Conservation (phyloP, 2,113 vertebrate genomes). For the Poecilia latipinna region DNA sequence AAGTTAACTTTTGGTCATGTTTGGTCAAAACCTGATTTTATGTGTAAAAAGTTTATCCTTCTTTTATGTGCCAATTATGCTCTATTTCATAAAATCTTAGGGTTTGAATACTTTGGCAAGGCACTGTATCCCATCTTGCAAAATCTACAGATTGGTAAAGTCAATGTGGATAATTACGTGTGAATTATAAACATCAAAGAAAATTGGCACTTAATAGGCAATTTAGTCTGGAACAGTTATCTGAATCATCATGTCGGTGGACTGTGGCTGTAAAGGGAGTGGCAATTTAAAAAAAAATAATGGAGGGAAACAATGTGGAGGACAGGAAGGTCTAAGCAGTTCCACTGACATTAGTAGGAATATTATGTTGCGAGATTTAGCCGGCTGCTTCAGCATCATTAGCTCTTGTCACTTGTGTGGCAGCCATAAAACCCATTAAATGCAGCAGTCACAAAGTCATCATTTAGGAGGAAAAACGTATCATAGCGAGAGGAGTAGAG, state of each 20-base stretch:
- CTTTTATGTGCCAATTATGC: too few species aligned
- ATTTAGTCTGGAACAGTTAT: neutral
- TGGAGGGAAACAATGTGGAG: neutral
- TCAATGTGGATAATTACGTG: neutral
- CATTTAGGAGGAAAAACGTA: neutral
- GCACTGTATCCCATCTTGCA: neutral
- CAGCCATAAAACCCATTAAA: conserved; percentile 35
- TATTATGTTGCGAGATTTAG: conserved; percentile 1
- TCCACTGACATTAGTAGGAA: conserved; percentile 17
- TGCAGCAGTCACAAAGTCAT: conserved; percentile 19
- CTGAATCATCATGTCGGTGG: neutral
- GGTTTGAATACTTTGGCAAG: neutral
- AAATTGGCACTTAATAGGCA: neutral
- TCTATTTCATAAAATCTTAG: neutral
- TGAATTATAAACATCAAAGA: neutral
- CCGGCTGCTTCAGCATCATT: conserved; percentile 18
- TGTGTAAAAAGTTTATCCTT: too few species aligned
- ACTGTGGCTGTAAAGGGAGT: neutral
- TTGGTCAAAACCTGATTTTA: too few species aligned
- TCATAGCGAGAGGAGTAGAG: neutral
- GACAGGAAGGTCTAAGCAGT: neutral
- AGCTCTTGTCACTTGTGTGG: conserved; percentile 31
- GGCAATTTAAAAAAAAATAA: neutral
- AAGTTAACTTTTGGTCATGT: too few species aligned
- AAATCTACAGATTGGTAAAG: neutral